Evolutionary conservation across 2,888 invertebrate species (phyloP), one percentile per base, ranked within the genome.

Genomic region (Andrena hattorfiana): DNA sequence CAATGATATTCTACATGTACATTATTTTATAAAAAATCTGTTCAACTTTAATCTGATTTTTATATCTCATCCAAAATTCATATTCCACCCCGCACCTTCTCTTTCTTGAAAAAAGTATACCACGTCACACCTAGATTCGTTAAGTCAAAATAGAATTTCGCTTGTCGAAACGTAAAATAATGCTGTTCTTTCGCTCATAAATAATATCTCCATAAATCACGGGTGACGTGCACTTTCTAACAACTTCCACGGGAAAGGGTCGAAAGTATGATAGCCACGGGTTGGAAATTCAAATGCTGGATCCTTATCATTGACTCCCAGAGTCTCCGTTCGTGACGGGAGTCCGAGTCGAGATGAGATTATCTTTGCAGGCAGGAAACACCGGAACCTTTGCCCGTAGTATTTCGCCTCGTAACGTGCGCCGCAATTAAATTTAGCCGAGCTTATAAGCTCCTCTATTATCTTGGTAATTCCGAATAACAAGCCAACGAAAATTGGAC

Each of bases 311-410:
- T 75, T 77, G 81, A 49, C 74, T 69, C 30, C 72, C 78, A 73
- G 73, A 67, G 75, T 75, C 80, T 62, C 75, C 63, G 67, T 32
- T 66, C 74, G 69, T 67, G 80, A 78, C 79, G 79, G 49, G 73
- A 70, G 66, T 66, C 74, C 62, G 30, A 49, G 70, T 62, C 56
- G 42, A 72, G 73, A 79, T 74, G 76, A 80, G 79, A 83, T 85
- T 85, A 79, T 79, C 74, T 82, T 56, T 13, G 54, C 63, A 16
- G 77, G 66, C 85, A 73, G 77, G 83, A 85, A 83, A 80, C 75
- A 75, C 51, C 72, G 77, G 66, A 80, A 85, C 83, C 85, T 85
- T 85, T 85, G 85, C 69, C 80, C 83, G 72, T 60, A 68, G 75
- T 70, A 67, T 77, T 77, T 75, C 54, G 66, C 32, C 63, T 67